Base-by-base conservation (phyloP, 2,113 vertebrate genomes). In the Turdus rufiventris region DNA sequence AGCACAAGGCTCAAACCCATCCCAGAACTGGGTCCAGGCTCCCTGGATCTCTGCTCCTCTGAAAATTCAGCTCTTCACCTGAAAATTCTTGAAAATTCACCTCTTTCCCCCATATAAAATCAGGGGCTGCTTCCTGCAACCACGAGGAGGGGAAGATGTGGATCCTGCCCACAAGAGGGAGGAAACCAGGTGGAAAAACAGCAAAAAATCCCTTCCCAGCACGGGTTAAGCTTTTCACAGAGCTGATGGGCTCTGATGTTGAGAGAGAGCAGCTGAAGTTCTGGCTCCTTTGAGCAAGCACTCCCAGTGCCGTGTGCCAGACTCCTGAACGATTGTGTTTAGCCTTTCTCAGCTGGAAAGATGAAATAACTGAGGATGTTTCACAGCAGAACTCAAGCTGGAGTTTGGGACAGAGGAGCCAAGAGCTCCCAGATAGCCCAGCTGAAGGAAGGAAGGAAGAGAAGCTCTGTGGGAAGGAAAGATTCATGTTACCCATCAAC, bases 231-330 rank as follows among this genome's bases (percentile, higher is more conserved):
- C 20, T 23, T 91, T 62, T 67, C 56, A 61, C 34, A 33, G 24
- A 61, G 26, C 9, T 15, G 18, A 76, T 17, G 9, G 3, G 2
- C 87, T 94, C 80, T 67, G 68, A 58, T 79, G 65, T 68, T 47
- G 76, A 91, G 83, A 65, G 77, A 70, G 88, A 85, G 51, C 89
- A 91, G 89, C 94, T 93, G 88, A 94, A 94, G 60, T 50, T 75
- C 71, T 96, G 95, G 91, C 90, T 85, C 82, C 66, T 94, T 58
- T 48, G 73, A 96, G 91, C 34, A 61, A 89, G 77, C 81, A 45
- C 66, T 25, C 62, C 1, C 8, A 70, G 75, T 13, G 51, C 42
- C 68, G 78, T 1, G 45, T 85, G 95, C 91, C 94, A 95, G 82
- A 95, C 85, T 90, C 88, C 91, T 36, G 67, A 86, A 24, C 5